Percentiles rank a stretch among this genome's conserved stretches.
These are phyloP conservation scores for Spilogale gracilis DNA, from an alignment of 2,113 vertebrate genomes.

Conservation along the genomic window DNA sequence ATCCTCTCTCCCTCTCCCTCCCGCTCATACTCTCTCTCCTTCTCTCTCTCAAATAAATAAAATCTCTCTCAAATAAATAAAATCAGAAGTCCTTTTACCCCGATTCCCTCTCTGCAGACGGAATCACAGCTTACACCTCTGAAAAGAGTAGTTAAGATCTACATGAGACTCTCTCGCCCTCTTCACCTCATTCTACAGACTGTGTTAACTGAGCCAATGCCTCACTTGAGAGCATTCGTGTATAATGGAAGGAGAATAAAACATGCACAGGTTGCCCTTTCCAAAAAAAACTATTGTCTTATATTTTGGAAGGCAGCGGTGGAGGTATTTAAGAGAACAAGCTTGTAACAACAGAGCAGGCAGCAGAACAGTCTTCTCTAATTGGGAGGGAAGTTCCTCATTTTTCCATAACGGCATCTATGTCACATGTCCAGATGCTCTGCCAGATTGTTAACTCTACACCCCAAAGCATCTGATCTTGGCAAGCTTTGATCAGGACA, in stretches of 20 bases:
- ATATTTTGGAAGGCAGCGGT: background rate
- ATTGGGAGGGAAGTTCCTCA: slow-evolving; percentile 50
- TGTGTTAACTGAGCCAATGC: background rate
- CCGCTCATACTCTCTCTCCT: background rate
- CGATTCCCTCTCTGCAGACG: background rate
- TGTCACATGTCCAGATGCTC: slow-evolving; percentile 36
- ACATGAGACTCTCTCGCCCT: background rate
- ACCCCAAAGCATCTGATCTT: slow-evolving; percentile 67
- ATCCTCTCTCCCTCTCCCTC: background rate
- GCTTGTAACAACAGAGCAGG: slow-evolving; percentile 13
- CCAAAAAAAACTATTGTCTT: background rate
- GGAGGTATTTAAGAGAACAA: background rate
- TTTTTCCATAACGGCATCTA: slow-evolving; percentile 72
- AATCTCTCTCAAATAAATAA: background rate
- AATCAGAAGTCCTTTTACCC: background rate
- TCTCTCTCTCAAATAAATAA: background rate
- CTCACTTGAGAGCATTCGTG: background rate
- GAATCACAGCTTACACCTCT: background rate
- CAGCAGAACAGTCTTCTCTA: slow-evolving; percentile 48
- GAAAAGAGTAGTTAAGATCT: background rate
- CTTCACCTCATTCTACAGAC: background rate
- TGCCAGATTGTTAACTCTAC: slow-evolving; percentile 64
- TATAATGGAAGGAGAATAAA: background rate
- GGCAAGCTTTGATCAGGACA: slow-evolving; percentile 37
- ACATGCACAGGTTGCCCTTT: background rate